Evolutionary conservation across 1,140 invertebrate species (phyloP).

Genomic region (Euwallacea similis): DNA sequence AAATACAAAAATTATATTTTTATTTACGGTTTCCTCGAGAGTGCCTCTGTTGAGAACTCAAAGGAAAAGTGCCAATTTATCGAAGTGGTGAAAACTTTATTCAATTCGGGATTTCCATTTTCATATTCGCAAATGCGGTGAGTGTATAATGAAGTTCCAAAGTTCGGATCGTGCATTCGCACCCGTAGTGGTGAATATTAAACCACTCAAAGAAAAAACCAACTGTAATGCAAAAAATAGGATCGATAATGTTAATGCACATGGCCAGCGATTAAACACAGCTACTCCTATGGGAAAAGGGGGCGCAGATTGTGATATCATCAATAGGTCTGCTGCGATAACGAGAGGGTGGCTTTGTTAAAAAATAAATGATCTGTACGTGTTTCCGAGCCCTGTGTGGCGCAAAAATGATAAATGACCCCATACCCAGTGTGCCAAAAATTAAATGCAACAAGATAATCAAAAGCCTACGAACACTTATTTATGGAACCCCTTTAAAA

Average conservation of each 20-base stretch:
- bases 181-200: too few species aligned
- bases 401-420: too few species aligned
- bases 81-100: conserved; percentile 45
- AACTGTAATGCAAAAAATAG: too few species aligned
- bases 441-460: too few species aligned
- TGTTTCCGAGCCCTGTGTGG: too few species aligned
- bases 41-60: conserved; percentile 40
- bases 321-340: background rate
- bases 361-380: too few species aligned
- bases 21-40: conserved; percentile 36
- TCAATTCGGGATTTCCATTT: conserved; percentile 44
- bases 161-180: too few species aligned
- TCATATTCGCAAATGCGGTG: conserved; percentile 14
- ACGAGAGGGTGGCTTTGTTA: conserved; percentile 14
- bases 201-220: too few species aligned
- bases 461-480: too few species aligned
- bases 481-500: background rate
- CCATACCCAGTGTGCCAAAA: too few species aligned
- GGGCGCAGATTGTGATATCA: conserved; percentile 5
- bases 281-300: conserved; percentile 6
- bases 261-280: conserved; percentile 11
- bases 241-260: background rate
- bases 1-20: conserved; percentile 32
- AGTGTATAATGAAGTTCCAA: too few species aligned
- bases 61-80: conserved; percentile 43